Evolutionary conservation across 2,113 vertebrate genomes (phyloP).

Genomic region (Thalassarche chlororhynchos): DNA sequence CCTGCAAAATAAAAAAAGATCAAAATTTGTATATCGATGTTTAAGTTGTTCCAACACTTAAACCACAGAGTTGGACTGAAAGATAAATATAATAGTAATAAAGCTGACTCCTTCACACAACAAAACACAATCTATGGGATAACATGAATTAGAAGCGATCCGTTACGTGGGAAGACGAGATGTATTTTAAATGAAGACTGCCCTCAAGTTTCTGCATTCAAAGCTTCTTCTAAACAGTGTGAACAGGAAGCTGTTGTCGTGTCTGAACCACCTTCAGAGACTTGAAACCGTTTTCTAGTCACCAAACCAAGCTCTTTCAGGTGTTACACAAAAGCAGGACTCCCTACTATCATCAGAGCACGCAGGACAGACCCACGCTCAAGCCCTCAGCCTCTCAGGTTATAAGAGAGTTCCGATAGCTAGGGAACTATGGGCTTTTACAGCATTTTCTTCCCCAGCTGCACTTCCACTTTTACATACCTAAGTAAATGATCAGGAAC

Average conservation of each 20-base stretch:
- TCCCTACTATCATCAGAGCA: not conserved
- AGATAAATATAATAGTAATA: not conserved
- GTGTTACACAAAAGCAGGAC: not conserved
- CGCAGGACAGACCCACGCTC: accelerated
- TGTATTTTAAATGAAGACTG: not conserved
- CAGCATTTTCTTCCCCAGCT: not conserved
- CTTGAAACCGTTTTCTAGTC: not conserved
- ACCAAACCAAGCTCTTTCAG: not conserved
- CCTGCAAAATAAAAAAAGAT: not conserved
- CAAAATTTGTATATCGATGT: not conserved
- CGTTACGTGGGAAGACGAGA: not conserved
- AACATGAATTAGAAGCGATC: accelerated
- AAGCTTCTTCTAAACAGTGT: not conserved
- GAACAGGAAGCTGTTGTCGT: not conserved
- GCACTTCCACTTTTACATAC: not conserved
- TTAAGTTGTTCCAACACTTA: not conserved
- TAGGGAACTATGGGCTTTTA: not conserved
- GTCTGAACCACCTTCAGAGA: not conserved
- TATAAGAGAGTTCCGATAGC: not conserved
- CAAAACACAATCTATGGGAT: accelerated
- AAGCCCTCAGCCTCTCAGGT: not conserved
- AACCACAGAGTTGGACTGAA: not conserved
- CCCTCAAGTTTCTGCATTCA: not conserved
- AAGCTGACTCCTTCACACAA: not conserved
- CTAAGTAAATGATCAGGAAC: not conserved